These are phyloP conservation scores for Nymphalis polychloros DNA, from an alignment of 2,888 invertebrate genomes.

Conservation along the genomic window DNA sequence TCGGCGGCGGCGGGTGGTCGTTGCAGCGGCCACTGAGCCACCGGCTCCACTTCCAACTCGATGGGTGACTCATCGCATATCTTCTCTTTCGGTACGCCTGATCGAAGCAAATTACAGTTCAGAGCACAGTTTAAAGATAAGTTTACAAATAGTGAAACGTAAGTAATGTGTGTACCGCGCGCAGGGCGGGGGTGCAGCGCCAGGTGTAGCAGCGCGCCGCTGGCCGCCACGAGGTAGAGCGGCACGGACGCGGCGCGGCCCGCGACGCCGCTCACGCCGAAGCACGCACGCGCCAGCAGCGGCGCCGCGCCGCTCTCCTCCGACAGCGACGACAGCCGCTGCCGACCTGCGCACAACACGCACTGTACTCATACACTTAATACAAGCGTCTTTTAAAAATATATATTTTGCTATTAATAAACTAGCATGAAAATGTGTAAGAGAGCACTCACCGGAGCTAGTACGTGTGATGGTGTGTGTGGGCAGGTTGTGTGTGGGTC, in stretches of 20 bases:
- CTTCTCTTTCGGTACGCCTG: slow-evolving; percentile 90
- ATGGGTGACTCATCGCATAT: slow-evolving; percentile 92
- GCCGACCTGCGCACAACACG: slow-evolving; percentile 73
- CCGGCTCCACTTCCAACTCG: slow-evolving; percentile 91
- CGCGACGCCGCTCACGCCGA: slow-evolving; percentile 54
- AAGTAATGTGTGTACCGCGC: slow-evolving; percentile 46
- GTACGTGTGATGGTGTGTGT: slow-evolving; percentile 75
- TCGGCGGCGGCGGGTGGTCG: slow-evolving; percentile 84
- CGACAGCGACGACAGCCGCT: slow-evolving; percentile 86
- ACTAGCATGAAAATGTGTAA: no score
- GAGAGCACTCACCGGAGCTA: slow-evolving; percentile 66
- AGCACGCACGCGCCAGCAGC: slow-evolving; percentile 87
- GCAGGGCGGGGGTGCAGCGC: slow-evolving; percentile 89
- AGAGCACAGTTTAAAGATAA: not conserved
- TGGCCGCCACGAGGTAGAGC: slow-evolving; percentile 94
- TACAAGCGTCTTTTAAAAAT: no score
- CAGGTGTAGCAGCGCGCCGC: slow-evolving; percentile 93
- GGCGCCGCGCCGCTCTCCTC: slow-evolving; percentile 86
- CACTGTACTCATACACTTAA: no score
- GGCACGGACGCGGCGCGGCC: slow-evolving; percentile 64
- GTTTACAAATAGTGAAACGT: not conserved
- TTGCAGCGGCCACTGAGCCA: slow-evolving; percentile 94
- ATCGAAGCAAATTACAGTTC: not conserved
- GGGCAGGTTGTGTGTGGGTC: slow-evolving; percentile 83
- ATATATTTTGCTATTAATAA: no score